These are phyloP conservation scores for Lophura nycthemera DNA, from an alignment of 2,113 vertebrate species.

Conservation along the genomic window DNA sequence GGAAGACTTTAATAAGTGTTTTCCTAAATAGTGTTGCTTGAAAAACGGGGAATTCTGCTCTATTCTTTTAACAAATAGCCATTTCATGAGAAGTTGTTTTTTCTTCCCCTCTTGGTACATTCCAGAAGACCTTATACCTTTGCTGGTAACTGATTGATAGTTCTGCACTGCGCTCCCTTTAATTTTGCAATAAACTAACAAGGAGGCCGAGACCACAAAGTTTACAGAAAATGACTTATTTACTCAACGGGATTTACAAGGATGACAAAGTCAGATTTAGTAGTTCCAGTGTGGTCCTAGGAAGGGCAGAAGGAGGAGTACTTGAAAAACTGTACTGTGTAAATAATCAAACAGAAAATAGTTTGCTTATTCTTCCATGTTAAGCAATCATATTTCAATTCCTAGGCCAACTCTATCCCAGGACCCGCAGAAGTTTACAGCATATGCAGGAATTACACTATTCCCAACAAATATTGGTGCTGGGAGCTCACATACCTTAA, in stretches of 20 bases:
- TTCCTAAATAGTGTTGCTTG: conserved; percentile 67
- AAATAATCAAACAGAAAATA: conserved; percentile 69
- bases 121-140: conserved; percentile 76
- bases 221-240: conserved; percentile 79
- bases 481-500: not conserved
- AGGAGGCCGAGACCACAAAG: conserved; percentile 76
- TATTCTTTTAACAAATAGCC: conserved; percentile 62
- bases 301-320: conserved; percentile 63
- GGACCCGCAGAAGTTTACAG: not conserved
- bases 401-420: conserved; percentile 18
- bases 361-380: conserved; percentile 45
- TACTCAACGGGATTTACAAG: conserved; percentile 73
- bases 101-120: conserved; percentile 43
- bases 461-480: not conserved
- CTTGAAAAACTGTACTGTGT: conserved; percentile 56
- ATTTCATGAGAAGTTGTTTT: conserved; percentile 57
- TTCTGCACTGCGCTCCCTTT: conserved; percentile 73
- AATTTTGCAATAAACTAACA: conserved; percentile 85
- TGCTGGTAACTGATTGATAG: conserved; percentile 80
- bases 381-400: conserved; percentile 10
- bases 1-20: conserved; percentile 77
- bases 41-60: conserved; percentile 25
- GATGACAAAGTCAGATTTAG: conserved; percentile 72
- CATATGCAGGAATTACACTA: not conserved
- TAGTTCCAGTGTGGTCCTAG: conserved; percentile 75